Evolutionary conservation across 2,797 vertebrate genomes (phyloP), one percentile per base, ranked within the genome.

Genomic region (Neosalanx taihuensis): DNA sequence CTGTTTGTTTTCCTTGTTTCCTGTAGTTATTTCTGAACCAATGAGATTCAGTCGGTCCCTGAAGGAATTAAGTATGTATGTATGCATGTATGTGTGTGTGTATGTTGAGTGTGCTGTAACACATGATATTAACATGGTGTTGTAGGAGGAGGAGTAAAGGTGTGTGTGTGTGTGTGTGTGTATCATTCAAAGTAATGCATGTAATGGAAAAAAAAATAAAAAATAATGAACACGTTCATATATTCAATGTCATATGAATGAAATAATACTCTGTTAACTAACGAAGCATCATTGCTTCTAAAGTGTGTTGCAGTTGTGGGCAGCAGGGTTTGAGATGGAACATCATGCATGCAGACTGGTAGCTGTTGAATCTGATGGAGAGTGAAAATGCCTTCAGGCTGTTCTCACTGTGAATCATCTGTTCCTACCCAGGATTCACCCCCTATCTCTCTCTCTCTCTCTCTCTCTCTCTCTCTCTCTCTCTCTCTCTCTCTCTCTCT

Each of bases 311-410:
- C 26, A 6, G 0, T 53, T 83, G 72, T 79, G 81, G 74, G 83
- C 84, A 81, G 79, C 0, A 13, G 68, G 68, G 79, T 81, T 84
- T 70, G 79, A 85, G 85, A 26, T 79, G 82, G 70, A 80, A 84
- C 83, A 82, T 49, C 77, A 81, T 84, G 79, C 79, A 83, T 76
- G 82, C 84, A 80, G 84, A 81, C 46, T 31, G 6, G 46, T 12
- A 67, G 65, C 86, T 88, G 86, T 87, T 89, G 87, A 87, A 87
- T 84, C 70, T 88, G 88, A 90, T 87, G 84, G 85, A 83, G 76
- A 81, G 82, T 84, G 84, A 88, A 89, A 85, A 86, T 82, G 84
- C 88, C 90, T 89, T 67, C 66, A 60, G 86, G 90, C 87, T 76
- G 80, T 61, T 3, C 69, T 72, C 64, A 70, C 67, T 41, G 62